These are phyloP conservation scores for Xenotilapia leptura DNA, from an alignment of 2,113 vertebrate species.

Conservation along the genomic window DNA sequence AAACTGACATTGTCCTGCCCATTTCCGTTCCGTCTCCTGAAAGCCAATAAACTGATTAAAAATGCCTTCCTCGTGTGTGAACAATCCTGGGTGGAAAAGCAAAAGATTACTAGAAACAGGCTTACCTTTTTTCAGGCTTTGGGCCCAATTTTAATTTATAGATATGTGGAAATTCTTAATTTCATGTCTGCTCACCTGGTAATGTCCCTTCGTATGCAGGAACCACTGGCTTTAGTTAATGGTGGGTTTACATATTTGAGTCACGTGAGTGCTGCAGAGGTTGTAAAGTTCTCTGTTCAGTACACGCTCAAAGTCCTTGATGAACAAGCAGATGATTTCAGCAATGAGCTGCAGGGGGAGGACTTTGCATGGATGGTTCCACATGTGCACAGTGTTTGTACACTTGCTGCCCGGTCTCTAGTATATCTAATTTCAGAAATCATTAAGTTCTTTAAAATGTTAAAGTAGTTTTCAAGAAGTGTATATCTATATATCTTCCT, in stretches of 20 bases:
- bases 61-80: neutral
- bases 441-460: neutral
- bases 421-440: neutral
- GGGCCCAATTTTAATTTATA: neutral
- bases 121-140: neutral
- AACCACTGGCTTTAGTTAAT: slow-evolving; percentile 12
- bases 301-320: slow-evolving; percentile 14
- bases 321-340: slow-evolving; percentile 14
- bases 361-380: neutral
- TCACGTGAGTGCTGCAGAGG: slow-evolving; percentile 32
- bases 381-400: neutral
- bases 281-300: slow-evolving; percentile 38
- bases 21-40: neutral
- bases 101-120: neutral
- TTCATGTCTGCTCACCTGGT: neutral
- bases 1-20: neutral
- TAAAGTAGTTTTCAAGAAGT: neutral
- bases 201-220: neutral
- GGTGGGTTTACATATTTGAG: slow-evolving; percentile 45
- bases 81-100: neutral
- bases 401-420: neutral
- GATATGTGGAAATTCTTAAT: neutral
- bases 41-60: neutral
- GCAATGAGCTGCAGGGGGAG: slow-evolving; percentile 38
- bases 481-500: neutral